A percentile compares a stretch with the other conserved stretches of the same genome.
Evolutionary conservation across 2,888 invertebrate species (phyloP).

Genomic region (Zaprionus bogoriensis): DNA sequence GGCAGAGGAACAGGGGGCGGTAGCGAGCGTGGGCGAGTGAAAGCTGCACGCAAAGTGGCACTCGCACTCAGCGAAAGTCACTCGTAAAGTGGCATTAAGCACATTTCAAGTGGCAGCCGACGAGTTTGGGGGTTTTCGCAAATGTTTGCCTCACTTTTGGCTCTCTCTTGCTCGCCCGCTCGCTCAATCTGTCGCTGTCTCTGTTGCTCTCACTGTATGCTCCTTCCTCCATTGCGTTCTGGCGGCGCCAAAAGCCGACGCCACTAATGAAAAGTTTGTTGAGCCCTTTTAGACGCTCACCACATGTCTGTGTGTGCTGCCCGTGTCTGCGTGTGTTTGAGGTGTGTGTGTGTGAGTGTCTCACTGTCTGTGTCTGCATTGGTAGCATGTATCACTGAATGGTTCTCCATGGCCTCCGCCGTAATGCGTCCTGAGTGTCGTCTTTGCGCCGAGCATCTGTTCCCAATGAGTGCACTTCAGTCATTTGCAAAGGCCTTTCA

Average conservation of each 20-base stretch:
- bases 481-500: conserved; percentile 51
- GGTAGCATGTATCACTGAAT: conserved; percentile 6
- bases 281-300: conserved; percentile 65
- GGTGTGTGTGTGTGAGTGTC: background rate
- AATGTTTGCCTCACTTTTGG: conserved; percentile 61
- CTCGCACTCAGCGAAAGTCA: conserved; percentile 73
- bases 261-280: conserved; percentile 74
- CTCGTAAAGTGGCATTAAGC: conserved; percentile 80
- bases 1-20: background rate
- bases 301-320: conserved; percentile 40
- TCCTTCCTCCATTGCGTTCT: conserved; percentile 5
- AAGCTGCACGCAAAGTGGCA: conserved; percentile 70
- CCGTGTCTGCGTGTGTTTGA: conserved; percentile 8
- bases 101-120: conserved; percentile 67
- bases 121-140: conserved; percentile 58
- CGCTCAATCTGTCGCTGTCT: background rate
- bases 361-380: conserved; percentile 3
- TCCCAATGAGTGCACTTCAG: conserved; percentile 54
- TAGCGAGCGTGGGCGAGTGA: conserved; percentile 12
- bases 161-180: background rate
- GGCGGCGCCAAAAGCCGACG: conserved; percentile 46
- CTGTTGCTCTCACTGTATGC: background rate
- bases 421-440: conserved; percentile 54
- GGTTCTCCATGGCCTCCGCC: conserved; percentile 18
- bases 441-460: conserved; percentile 37